These are phyloP conservation scores for Theristicus caerulescens DNA, from an alignment of 2,113 vertebrate genomes.

Conservation along the genomic window DNA sequence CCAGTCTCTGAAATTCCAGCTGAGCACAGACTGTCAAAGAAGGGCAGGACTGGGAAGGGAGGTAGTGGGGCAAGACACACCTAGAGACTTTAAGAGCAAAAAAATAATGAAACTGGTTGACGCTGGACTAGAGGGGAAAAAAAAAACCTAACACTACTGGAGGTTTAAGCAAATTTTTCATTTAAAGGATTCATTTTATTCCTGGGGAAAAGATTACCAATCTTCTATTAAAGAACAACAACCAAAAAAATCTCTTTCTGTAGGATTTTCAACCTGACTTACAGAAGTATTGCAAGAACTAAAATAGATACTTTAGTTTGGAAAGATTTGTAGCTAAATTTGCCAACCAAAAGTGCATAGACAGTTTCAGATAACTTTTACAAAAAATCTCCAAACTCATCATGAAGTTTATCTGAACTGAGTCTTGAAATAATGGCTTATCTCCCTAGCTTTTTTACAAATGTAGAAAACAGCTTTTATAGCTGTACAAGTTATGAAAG, in stretches of 20 bases:
- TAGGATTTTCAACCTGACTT: not conserved
- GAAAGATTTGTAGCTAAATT: not conserved
- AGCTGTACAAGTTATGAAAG: not conserved
- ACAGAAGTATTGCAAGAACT: not conserved
- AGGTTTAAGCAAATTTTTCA: not conserved
- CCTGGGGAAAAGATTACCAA: not conserved
- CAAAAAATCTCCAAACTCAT: not conserved
- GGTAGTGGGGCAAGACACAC: not conserved
- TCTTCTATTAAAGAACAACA: not conserved
- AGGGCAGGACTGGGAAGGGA: not conserved
- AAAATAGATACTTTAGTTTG: not conserved
- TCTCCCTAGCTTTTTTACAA: not conserved
- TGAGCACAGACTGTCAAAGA: not conserved
- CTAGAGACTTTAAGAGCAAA: not conserved
- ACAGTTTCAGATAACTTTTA: not conserved
- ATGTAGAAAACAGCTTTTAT: not conserved
- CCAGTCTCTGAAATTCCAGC: not conserved
- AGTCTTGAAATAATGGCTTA: not conserved
- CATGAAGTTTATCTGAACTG: not conserved
- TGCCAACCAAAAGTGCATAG: not conserved
- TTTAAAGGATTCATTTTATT: not conserved
- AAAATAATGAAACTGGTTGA: not conserved
- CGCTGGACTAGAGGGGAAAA: not conserved
- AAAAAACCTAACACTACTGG: not conserved
- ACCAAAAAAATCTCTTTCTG: not conserved